Conservation (phyloP, 2,797 vertebrate species). For the Acridotheres tristis region DNA sequence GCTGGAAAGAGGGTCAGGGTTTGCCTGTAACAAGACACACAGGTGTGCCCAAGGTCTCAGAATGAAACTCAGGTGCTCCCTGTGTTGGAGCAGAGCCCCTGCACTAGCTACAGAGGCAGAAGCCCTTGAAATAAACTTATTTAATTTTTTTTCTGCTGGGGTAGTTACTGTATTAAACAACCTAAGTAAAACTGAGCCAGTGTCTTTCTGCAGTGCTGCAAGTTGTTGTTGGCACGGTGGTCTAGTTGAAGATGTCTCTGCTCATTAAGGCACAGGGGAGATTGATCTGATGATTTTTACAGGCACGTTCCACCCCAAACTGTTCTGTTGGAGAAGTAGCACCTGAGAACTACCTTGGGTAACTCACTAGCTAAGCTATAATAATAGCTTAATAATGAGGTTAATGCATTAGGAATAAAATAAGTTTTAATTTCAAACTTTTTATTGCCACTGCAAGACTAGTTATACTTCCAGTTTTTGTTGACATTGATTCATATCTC, state of each 20-base stretch:
- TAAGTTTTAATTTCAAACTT: fast-evolving
- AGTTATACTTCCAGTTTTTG: background rate
- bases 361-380: background rate
- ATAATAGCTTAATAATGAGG: background rate
- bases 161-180: background rate
- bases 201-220: fast-evolving
- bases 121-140: background rate
- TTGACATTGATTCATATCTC: background rate
- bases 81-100: background rate
- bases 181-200: background rate
- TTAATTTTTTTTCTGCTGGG: background rate
- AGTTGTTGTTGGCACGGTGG: fast-evolving
- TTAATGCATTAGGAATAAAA: background rate
- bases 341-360: background rate
- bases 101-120: fast-evolving
- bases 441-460: background rate
- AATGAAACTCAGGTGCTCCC: too few relatives aligned
- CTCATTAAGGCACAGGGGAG: background rate
- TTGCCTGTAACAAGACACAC: fast-evolving
- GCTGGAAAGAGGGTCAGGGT: background rate
- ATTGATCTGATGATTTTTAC: background rate
- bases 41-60: fast-evolving
- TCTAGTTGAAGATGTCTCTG: background rate
- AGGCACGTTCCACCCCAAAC: background rate
- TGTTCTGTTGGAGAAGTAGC: fast-evolving